Evolutionary conservation across 2,113 vertebrate species (phyloP), one percentile per base, ranked within the genome.

Genomic region (Platichthys stellatus): DNA sequence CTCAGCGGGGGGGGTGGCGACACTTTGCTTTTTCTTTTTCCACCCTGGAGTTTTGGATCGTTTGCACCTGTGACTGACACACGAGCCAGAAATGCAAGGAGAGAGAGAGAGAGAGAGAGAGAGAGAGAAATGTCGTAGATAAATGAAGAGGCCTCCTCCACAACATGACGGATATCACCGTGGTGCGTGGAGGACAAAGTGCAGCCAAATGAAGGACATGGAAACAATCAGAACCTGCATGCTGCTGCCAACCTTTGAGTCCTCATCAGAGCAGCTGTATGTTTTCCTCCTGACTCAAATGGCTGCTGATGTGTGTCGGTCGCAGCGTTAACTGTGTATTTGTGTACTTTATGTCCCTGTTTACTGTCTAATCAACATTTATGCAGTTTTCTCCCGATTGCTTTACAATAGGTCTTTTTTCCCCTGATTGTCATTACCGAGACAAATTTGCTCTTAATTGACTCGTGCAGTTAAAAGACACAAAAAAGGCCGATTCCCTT

Each of bases 291-390:
- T 21, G 45, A 69, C 40, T 80, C 63, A 59, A 78, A 23, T 15
- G 20, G 3, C 26, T 43, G 69, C 62, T 43, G 80, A 68, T 80
- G 60, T 43, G 2, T 61, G 67, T 71, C 67, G 18, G 21, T 86
- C 72, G 67, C 57, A 70, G 56, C 38, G 14, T 77, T 80, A 59
- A 70, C 69, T 28, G 72, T 56, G 57, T 59, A 38, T 81, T 59
- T 62, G 35, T 79, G 51, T 53, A 24, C 12, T 69, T 59, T 24
- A 72, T 31, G 47, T 10, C 38, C 38, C 18, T 60, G 35, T 71
- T 69, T 54, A 64, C 56, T 54, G 69, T 61, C 49, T 75, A 56
- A 54, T 51, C 43, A 68, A 69, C 23, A 60, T 65, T 76, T 53
- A 20, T 53, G 23, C 20, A 45, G 69, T 47, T 56, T n/a, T 26